A percentile compares a stretch with the other conserved stretches of the same genome.
Evolutionary conservation across 2,797 vertebrate genomes (phyloP).

Genomic region (Garrulus glandarius): DNA sequence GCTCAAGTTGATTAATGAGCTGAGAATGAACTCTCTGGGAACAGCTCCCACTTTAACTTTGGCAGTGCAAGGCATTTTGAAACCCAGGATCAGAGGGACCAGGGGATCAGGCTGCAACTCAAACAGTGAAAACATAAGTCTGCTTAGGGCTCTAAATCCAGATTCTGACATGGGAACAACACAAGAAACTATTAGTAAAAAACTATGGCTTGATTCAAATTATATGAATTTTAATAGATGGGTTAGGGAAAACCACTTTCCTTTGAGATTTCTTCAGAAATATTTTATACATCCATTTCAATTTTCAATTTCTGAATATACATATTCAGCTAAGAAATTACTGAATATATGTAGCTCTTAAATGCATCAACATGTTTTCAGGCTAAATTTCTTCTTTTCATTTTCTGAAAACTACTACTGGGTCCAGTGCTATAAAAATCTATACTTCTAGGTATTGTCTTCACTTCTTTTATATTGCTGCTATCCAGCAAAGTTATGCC

Average conservation of each 20-base stretch:
- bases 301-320: not conserved
- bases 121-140: not conserved
- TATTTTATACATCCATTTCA: not conserved
- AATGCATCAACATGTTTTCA: not conserved
- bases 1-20: slow-evolving; percentile 14
- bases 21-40: slow-evolving; percentile 15
- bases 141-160: not conserved
- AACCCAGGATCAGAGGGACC: not conserved
- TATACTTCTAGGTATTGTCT: not conserved
- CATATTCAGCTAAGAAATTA: not conserved
- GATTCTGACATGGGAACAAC: slow-evolving; percentile 6
- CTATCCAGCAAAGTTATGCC: not conserved
- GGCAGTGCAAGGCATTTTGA: slow-evolving; percentile 20
- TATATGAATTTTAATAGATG: not conserved
- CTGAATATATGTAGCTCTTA: not conserved
- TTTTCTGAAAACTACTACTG: not conserved
- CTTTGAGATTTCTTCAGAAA: not conserved
- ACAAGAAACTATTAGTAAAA: not conserved
- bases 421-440: not conserved
- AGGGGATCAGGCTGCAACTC: not conserved
- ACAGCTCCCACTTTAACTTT: not conserved
- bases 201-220: not conserved
- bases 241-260: not conserved
- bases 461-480: not conserved
- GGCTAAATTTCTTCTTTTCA: not conserved